Evolutionary conservation across 2,113 vertebrate genomes (phyloP), one percentile per base, ranked within the genome.

Genomic region (Sporophila hypoxantha): DNA sequence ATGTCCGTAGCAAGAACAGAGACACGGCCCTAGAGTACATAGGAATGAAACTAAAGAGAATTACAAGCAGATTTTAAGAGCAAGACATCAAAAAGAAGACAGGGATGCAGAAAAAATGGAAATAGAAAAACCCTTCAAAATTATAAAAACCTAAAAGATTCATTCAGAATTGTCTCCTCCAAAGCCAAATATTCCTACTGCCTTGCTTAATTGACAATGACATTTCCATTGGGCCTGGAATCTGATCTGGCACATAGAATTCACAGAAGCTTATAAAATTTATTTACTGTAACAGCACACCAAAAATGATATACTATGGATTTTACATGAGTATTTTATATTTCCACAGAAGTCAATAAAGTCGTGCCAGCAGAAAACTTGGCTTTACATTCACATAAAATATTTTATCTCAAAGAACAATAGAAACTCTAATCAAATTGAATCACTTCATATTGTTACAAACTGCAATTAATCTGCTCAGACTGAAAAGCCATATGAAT

Each of bases 391-490:
- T 79, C 47, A 42, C 47, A 82, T 79, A 66, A 78, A 92, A 88
- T 84, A 88, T 76, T 90, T 82, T 82, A 79, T 62, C 60, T 59
- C 29, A 42, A 73, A 47, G 47, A 87, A 82, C 56, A 87, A 87
- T 42, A 82, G 75, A 82, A 79, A 60, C 39, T 65, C 34, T 74
- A 76, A 88, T 87, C 75, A 82, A 64, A 79, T 67, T 52, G n/a
- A 69, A 78, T 79, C 50, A 32, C 17, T 84, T 86, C 17, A 52
- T 47, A 52, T 84, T 78, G 74, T 66, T 86, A 86, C 32, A 76
- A 78, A 73, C 55, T 50, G 50, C 67, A 88, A 93, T 91, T 90
- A 82, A 85, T 91, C 42, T 47, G n/a, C 70, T 84, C 37, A 82
- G 52, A 66, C 60, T 74, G 84, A 87, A 93, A 82, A 92, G 39